Conservation (phyloP, 2,113 vertebrate species). For the Triplophysa dalaica region DNA sequence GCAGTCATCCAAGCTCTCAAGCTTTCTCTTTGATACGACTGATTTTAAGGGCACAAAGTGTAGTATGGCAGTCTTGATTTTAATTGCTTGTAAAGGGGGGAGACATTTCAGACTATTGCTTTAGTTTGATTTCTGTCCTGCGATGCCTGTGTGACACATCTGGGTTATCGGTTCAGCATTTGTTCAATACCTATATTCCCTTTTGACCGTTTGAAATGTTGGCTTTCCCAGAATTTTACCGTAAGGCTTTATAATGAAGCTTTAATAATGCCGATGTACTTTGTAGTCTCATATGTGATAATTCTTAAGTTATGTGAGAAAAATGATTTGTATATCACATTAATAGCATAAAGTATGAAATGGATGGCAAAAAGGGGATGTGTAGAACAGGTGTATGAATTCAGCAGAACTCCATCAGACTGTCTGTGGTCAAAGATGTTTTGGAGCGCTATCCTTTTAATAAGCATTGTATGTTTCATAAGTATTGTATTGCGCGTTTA, state of each 20-base stretch:
- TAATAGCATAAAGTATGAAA: too few species aligned
- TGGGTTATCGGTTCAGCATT: conserved; percentile 22
- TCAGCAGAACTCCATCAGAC: too few species aligned
- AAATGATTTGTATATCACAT: too few species aligned
- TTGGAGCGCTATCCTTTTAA: too few species aligned
- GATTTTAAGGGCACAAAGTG: background rate
- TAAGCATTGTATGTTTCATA: too few species aligned
- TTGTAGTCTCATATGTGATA: too few species aligned
- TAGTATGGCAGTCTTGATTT: background rate
- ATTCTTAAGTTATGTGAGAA: too few species aligned
- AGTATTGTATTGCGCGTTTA: too few species aligned
- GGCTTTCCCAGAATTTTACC: background rate
- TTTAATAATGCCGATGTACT: background rate
- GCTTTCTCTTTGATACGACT: background rate
- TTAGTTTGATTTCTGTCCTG: background rate
- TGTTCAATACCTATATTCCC: background rate
- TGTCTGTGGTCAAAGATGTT: too few species aligned
- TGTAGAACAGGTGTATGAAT: too few species aligned
- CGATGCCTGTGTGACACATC: conserved; percentile 10
- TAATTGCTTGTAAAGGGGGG: conserved; percentile 34
- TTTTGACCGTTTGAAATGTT: background rate
- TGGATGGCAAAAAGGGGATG: too few species aligned
- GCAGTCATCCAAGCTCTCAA: background rate
- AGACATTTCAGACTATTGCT: conserved; percentile 25
- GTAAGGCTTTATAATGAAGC: background rate